Evolutionary conservation across 2,888 invertebrate species (phyloP).

Genomic region (Boloria selene): DNA sequence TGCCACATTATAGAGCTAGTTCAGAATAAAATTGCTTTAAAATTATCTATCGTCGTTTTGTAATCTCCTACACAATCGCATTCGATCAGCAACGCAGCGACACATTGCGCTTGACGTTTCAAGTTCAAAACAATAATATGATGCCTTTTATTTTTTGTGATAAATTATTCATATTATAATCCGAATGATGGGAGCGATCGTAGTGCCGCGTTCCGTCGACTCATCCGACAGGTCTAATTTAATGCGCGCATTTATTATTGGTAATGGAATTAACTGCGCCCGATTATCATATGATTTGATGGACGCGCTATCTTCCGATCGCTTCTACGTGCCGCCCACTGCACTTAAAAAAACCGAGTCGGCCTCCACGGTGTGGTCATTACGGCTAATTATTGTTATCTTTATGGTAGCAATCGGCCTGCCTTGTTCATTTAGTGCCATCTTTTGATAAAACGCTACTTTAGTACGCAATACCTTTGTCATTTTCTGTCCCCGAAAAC

Average conservation of each 20-base stretch:
- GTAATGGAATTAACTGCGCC: conserved; percentile 80
- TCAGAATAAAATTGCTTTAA: conserved; percentile 9
- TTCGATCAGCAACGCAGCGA: conserved; percentile 33
- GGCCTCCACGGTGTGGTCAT: conserved; percentile 69
- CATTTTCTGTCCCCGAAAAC: conserved; percentile 60
- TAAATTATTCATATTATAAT: conserved; percentile 82
- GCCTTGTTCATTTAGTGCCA: conserved; percentile 64
- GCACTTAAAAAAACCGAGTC: conserved; percentile 62
- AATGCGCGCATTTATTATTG: conserved; percentile 82
- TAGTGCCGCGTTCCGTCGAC: conserved; percentile 70
- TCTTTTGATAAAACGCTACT: conserved; percentile 65
- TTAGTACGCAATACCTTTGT: conserved; percentile 68
- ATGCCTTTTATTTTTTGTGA: conserved; percentile 63
- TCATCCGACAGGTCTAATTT: conserved; percentile 80
- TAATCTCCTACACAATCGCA: conserved; percentile 36
- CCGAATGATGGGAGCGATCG: conserved; percentile 75
- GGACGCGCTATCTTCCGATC: conserved; percentile 79
- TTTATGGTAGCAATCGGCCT: conserved; percentile 77
- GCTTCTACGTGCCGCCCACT: conserved; percentile 68
- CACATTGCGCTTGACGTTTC: conserved; percentile 56
- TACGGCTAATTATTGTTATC: conserved; percentile 81
- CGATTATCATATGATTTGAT: conserved; percentile 82
- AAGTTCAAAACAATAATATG: conserved; percentile 77
- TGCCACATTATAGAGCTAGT: background rate
- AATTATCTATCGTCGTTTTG: conserved; percentile 28